phyloP scores from a whole-genome alignment of 2,797 vertebrate genomes.

The Apodemus agrarius region DNA sequence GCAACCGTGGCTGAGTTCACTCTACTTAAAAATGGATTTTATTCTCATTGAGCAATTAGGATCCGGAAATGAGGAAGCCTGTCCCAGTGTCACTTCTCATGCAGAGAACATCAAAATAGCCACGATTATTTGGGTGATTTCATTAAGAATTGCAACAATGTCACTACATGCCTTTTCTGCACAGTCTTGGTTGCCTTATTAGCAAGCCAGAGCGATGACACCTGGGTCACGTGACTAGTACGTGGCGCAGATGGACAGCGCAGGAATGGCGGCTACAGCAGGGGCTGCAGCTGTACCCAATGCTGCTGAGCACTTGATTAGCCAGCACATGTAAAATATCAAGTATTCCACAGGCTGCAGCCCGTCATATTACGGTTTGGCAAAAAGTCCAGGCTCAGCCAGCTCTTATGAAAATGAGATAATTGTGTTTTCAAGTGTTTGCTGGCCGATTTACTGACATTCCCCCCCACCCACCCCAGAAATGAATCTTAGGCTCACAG shows the following conservation, averaged over 20 bases:
- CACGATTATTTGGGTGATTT: neutral
- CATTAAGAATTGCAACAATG: neutral
- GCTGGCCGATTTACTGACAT: conserved; percentile 28
- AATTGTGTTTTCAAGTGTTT: conserved; percentile 48
- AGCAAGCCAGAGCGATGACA: neutral
- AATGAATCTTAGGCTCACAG: neutral
- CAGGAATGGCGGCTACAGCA: conserved; percentile 1
- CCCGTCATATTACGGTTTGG: neutral
- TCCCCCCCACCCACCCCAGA: neutral
- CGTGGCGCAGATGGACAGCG: too few relatives aligned
- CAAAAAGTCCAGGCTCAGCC: neutral
- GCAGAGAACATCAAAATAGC: neutral
- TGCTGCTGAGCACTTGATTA: neutral
- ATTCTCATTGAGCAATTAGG: neutral
- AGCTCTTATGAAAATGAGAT: conserved; percentile 20
- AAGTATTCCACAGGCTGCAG: neutral
- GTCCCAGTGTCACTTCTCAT: neutral
- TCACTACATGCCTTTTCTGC: neutral
- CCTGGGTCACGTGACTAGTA: neutral
- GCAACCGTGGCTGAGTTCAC: neutral
- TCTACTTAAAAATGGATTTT: neutral
- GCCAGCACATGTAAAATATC: conserved; percentile 43
- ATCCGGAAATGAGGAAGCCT: neutral
- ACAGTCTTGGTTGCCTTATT: neutral
- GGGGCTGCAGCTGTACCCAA: neutral